Conservation (phyloP, 2,113 vertebrate species). For the Lichenostomus cassidix region DNA sequence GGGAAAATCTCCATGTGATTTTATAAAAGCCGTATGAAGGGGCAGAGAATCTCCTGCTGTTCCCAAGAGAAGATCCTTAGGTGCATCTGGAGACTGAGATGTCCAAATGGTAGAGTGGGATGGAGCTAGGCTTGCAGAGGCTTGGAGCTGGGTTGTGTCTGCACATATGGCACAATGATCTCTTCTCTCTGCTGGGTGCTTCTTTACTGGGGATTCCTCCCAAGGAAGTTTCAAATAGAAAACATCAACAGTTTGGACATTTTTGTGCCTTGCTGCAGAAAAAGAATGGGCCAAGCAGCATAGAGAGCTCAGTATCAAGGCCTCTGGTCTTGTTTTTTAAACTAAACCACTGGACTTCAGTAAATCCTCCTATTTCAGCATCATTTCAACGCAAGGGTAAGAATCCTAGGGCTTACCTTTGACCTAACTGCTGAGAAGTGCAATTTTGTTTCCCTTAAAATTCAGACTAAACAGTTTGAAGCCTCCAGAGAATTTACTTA, state of each 20-base stretch:
- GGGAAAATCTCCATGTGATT: background rate
- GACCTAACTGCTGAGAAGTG: background rate
- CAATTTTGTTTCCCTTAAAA: background rate
- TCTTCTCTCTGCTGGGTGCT: background rate
- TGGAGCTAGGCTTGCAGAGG: background rate
- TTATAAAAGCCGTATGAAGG: background rate
- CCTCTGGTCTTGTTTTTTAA: background rate
- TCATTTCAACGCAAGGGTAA: background rate
- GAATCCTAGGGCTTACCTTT: background rate
- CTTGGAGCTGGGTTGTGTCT: background rate
- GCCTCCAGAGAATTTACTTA: background rate
- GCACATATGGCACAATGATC: rapidly evolving
- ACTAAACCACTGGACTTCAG: background rate
- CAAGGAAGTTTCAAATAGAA: background rate
- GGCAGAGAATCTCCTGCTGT: background rate
- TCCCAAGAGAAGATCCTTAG: background rate
- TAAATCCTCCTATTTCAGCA: background rate
- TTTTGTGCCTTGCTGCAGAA: background rate
- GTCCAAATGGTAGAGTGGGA: rapidly evolving
- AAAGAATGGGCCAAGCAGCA: background rate
- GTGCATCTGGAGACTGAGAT: background rate
- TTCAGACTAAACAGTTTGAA: background rate
- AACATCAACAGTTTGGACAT: background rate
- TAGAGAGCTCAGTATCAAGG: background rate
- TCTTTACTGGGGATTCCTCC: background rate